Evolutionary conservation across 2,797 vertebrate genomes (phyloP).

Genomic region (Gastrophryne carolinensis): DNA sequence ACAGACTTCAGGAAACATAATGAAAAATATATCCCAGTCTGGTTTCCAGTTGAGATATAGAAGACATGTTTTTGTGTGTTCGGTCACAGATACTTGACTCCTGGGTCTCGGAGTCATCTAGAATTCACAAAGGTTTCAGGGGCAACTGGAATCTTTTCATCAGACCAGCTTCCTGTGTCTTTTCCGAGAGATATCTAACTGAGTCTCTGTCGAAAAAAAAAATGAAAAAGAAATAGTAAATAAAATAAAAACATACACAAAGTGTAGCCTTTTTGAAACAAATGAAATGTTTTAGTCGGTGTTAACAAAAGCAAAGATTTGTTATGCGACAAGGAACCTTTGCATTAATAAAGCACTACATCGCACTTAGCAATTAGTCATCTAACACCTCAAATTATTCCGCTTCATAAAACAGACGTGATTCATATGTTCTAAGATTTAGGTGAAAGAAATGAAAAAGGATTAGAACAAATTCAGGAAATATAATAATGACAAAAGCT

Average conservation of each 20-base stretch:
- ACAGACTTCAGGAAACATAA: background rate
- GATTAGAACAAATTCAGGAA: background rate
- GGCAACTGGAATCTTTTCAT: conserved; percentile 13
- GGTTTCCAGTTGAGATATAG: conserved; percentile 2
- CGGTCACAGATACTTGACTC: conserved; percentile 29
- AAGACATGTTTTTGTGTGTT: conserved; percentile 6
- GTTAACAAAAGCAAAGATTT: background rate
- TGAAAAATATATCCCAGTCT: background rate
- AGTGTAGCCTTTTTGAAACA: conserved; percentile 6
- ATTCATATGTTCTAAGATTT: background rate
- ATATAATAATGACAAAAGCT: too few species aligned
- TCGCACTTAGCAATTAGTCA: background rate
- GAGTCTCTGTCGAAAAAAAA: background rate
- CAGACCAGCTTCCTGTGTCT: conserved; percentile 12
- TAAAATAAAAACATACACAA: background rate
- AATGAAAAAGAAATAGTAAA: background rate
- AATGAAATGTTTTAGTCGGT: background rate
- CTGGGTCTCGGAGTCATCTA: conserved; percentile 19
- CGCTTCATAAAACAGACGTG: background rate
- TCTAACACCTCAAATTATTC: background rate
- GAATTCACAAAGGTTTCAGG: conserved; percentile 44
- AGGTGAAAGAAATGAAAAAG: background rate
- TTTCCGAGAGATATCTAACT: background rate
- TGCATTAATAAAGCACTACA: too few species aligned
- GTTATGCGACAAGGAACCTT: background rate